Percentiles rank a stretch among this genome's conserved stretches.
phyloP scores from a whole-genome alignment of 2,797 vertebrate genomes.

The Morus bassanus region DNA sequence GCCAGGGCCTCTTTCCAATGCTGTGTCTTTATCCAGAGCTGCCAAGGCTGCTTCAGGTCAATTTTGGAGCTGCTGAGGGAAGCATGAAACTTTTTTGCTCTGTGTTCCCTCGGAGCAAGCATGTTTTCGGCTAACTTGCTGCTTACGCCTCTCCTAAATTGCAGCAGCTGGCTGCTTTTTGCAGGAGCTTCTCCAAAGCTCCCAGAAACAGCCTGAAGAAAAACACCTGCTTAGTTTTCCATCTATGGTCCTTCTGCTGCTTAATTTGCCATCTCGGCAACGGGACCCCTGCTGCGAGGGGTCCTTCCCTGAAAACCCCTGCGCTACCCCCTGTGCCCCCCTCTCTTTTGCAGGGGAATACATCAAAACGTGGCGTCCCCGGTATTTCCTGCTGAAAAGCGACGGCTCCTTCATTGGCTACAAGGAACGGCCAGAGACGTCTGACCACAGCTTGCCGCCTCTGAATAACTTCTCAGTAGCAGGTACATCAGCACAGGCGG shows the following conservation, averaged over 20 bases:
- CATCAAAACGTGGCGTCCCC: constrained; percentile 94
- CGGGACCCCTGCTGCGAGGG: no score
- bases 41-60: neutral
- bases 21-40: neutral
- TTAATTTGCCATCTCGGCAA: neutral
- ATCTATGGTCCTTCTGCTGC: neutral
- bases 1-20: neutral
- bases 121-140: neutral
- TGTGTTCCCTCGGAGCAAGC: fast-evolving
- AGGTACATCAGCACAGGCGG: constrained; percentile 65
- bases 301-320: neutral
- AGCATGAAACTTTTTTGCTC: neutral
- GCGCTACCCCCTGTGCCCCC: fast-evolving
- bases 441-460: constrained; percentile 85
- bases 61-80: neutral
- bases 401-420: constrained; percentile 95
- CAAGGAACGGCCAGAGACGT: constrained; percentile 89
- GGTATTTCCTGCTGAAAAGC: constrained; percentile 94
- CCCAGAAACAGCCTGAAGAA: neutral
- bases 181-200: neutral
- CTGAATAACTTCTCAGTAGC: constrained; percentile 97
- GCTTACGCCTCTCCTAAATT: neutral
- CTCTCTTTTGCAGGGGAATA: constrained; percentile 83
- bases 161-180: neutral
- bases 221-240: neutral